These are phyloP conservation scores for Indri indri DNA, from an alignment of 2,113 vertebrate genomes.

Conservation along the genomic window DNA sequence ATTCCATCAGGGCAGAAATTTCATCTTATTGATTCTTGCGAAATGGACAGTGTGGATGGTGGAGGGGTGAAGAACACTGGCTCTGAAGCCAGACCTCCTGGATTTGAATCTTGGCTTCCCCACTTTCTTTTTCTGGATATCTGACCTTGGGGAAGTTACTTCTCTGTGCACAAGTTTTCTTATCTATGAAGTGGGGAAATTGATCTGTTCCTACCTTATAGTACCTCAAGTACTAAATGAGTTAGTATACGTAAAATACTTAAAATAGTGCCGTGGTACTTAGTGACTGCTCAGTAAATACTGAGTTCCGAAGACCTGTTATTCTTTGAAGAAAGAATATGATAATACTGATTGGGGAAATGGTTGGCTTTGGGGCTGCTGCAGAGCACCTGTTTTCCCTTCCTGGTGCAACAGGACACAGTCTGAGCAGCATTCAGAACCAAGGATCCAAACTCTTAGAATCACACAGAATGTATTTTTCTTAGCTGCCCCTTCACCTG, in stretches of 20 bases:
- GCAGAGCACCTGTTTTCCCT: background rate
- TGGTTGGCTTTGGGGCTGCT: background rate
- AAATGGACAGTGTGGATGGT: background rate
- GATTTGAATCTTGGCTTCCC: background rate
- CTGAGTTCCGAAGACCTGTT: background rate
- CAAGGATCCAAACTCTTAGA: background rate
- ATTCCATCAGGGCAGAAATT: background rate
- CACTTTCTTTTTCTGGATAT: background rate
- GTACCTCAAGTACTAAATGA: background rate
- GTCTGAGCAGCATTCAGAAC: background rate
- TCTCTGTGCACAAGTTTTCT: background rate
- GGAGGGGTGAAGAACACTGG: background rate
- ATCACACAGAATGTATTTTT: background rate
- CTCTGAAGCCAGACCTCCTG: background rate
- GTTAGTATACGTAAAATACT: background rate
- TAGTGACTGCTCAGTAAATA: background rate
- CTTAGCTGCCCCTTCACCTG: constrained; percentile 30
- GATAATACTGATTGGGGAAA: background rate
- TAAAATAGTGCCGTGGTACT: background rate
- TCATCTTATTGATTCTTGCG: background rate
- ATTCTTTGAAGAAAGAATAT: background rate
- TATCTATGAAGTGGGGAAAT: background rate
- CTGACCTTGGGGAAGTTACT: background rate
- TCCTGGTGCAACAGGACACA: background rate
- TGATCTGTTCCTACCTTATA: background rate